These are phyloP conservation scores for Leptodactylus fuscus DNA, from an alignment of 2,113 vertebrate species.

Conservation along the genomic window DNA sequence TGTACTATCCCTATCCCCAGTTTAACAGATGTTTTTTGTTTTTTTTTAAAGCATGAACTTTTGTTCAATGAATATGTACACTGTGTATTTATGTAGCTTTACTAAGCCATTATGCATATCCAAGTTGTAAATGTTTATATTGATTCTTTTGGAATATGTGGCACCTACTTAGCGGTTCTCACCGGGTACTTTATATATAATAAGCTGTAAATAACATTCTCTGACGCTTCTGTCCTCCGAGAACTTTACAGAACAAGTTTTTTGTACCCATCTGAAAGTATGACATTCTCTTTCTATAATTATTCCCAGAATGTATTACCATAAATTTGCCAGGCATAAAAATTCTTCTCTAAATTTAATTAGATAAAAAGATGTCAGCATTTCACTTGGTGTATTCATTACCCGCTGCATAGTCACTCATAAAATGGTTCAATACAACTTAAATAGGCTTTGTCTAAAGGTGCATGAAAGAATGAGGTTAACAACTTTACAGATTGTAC, in stretches of 20 bases:
- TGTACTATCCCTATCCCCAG: too few species aligned
- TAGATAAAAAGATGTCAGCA: constrained; percentile 4
- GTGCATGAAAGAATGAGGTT: constrained; percentile 15
- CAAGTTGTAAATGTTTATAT: too few species aligned
- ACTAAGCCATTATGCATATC: too few species aligned
- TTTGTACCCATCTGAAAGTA: not conserved
- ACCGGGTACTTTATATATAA: too few species aligned
- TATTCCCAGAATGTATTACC: not conserved
- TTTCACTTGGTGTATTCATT: not conserved
- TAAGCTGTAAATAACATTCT: not conserved
- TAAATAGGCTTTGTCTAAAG: not conserved
- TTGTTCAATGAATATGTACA: too few species aligned
- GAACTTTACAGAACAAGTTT: not conserved
- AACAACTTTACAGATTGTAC: constrained; percentile 11
- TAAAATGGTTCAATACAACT: not conserved
- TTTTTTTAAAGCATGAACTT: too few species aligned
- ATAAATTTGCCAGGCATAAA: not conserved
- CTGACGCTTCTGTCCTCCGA: not conserved
- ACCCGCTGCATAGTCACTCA: not conserved
- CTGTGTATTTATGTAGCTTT: too few species aligned
- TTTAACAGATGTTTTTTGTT: too few species aligned
- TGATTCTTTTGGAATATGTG: too few species aligned
- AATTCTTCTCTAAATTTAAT: not conserved
- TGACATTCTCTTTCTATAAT: not conserved
- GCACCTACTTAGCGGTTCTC: too few species aligned